Evolutionary conservation across 2,888 invertebrate species (phyloP), one percentile per base, ranked within the genome.

Genomic region (Drosophila falleni): DNA sequence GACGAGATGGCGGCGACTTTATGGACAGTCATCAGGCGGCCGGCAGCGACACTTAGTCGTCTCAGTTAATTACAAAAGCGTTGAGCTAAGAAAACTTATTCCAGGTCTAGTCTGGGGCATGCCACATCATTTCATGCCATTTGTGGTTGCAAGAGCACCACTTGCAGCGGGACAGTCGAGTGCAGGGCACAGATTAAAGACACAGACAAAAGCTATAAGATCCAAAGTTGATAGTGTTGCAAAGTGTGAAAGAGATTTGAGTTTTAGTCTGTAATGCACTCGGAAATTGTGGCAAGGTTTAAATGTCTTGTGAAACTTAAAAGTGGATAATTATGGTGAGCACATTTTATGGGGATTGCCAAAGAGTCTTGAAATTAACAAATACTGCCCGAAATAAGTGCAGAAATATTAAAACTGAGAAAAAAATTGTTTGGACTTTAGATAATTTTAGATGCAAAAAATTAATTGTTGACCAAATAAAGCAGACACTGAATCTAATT

Each of bases 1-100:
- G 49, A 72, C 68, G 53, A 71, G 31, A 68, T 60, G 70, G 71
- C 72, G 70, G 71, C 72, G 85, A 82, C 81, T 89, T 90, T 90
- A 88, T 90, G 88, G 84, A 81, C 78, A 86, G 88, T 88, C 90
- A 89, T 90, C 90, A 89, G 87, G 82, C 87, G 89, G 71, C 73
- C 74, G 67, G 72, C 66, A 77, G 79, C 82, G 79, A 82, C 85
- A 86, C 86, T 85, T 85, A 72, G 77, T 74, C 72, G 64, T 74
- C 80, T 81, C 81, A 74, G 86, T 86, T 86, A 86, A 86, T 86
- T 86, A 87, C 88, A 85, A 80, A 71, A 47, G 65, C 46, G 42
- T 50, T 41, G 49, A 64, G 64, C 46, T 26, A 61, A 77, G 61
- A 35, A 54, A 72, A 68, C 69, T 71, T 60, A 37, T 62, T 56